These are phyloP conservation scores for Cylindroiulus punctatus DNA, from an alignment of 2,888 invertebrate species.

Conservation along the genomic window DNA sequence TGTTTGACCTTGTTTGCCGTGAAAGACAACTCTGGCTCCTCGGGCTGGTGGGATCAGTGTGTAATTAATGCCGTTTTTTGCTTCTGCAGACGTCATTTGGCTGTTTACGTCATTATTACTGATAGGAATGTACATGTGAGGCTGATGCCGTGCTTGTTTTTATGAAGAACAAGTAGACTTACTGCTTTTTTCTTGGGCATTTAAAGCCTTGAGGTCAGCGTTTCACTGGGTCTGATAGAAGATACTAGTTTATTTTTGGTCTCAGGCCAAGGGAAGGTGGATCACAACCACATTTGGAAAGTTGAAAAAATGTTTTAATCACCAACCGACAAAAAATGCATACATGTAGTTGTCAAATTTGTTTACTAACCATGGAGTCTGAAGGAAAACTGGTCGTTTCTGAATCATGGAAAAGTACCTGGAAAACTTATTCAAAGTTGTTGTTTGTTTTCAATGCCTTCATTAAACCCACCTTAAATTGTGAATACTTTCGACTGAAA, in stretches of 20 bases:
- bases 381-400: neutral
- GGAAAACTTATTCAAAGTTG: no score
- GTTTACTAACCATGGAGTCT: neutral
- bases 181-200: neutral
- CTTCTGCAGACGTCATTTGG: neutral
- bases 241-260: neutral
- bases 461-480: no score
- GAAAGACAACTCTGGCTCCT: neutral
- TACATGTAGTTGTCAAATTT: no score
- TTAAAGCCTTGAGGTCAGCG: neutral
- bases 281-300: neutral
- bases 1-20: neutral
- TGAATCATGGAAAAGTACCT: constrained; percentile 67
- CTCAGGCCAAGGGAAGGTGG: neutral
- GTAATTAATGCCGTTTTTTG: neutral
- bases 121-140: neutral
- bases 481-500: no score
- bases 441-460: no score
- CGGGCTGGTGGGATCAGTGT: neutral
- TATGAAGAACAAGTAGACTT: constrained; percentile 14
- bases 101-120: neutral
- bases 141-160: neutral
- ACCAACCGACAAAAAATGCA: no score
- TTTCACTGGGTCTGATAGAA: neutral
- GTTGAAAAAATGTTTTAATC: no score